A percentile compares a stretch with the other conserved stretches of the same genome.
These are phyloP conservation scores for Amphibalanus amphitrite DNA, from an alignment of 1,140 invertebrate genomes.

Conservation along the genomic window DNA sequence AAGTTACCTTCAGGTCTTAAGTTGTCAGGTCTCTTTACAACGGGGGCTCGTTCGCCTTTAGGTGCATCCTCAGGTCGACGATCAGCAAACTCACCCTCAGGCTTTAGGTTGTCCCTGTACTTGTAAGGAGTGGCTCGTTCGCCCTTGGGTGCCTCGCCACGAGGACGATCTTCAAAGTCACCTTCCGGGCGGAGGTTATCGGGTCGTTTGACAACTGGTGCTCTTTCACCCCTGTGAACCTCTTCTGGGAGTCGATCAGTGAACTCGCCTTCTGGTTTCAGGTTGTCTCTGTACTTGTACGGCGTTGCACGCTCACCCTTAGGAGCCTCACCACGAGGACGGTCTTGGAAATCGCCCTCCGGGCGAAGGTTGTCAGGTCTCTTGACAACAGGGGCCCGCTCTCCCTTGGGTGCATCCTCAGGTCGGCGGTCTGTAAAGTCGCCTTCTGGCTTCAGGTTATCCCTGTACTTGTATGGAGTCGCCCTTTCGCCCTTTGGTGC, in stretches of 20 bases:
- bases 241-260: conserved; percentile 26
- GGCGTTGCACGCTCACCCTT: conserved; percentile 19
- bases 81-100: conserved; percentile 36
- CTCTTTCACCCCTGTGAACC: conserved; percentile 16
- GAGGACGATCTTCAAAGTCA: conserved; percentile 14
- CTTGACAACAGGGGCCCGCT: conserved; percentile 10
- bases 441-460: conserved; percentile 32
- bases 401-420: conserved; percentile 15
- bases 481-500: conserved; percentile 11
- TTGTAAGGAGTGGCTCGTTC: conserved; percentile 24
- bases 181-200: conserved; percentile 13
- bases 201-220: conserved; percentile 9
- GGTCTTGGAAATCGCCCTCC: conserved; percentile 35
- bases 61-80: conserved; percentile 11
- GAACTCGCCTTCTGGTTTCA: conserved; percentile 23
- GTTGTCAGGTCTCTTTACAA: conserved; percentile 10
- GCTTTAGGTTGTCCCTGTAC: conserved; percentile 34
- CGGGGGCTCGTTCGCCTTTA: conserved; percentile 14
- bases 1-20: conserved; percentile 22
- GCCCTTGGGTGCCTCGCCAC: conserved; percentile 9
- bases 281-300: conserved; percentile 20
- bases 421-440: conserved; percentile 16
- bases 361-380: conserved; percentile 34
- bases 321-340: conserved; percentile 21
- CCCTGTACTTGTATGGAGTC: conserved; percentile 29